Conservation (phyloP, 1,140 invertebrate genomes). For the Tribolium madens region DNA sequence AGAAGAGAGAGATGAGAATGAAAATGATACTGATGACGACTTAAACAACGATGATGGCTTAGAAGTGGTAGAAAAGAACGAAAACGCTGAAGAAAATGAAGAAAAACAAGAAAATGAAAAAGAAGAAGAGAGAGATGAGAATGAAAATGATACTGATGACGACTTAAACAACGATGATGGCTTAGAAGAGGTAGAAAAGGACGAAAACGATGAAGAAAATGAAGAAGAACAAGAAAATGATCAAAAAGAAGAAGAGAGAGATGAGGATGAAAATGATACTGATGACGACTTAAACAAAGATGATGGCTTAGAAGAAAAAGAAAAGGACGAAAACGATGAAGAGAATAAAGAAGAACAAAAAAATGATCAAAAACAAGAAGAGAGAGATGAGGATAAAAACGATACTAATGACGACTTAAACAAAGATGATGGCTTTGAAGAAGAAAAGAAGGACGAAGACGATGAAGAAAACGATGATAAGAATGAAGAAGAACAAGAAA, state of each 20-base stretch:
- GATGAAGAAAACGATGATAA: slow-evolving; percentile 55
- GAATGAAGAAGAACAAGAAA: slow-evolving; percentile 56
- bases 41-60: too few relatives aligned
- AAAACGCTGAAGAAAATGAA: not conserved
- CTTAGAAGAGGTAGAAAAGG: too few relatives aligned
- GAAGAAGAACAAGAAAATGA: slow-evolving; percentile 18
- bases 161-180: too few relatives aligned
- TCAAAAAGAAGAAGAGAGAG: slow-evolving; percentile 39
- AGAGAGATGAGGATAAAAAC: not conserved
- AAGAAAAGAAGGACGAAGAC: slow-evolving; percentile 45
- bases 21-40: not conserved
- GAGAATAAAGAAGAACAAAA: too few relatives aligned
- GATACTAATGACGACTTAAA: not conserved
- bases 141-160: too few relatives aligned
- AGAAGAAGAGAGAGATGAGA: too few relatives aligned
- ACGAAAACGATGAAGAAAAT: too few relatives aligned
- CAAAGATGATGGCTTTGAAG: slow-evolving; percentile 4
- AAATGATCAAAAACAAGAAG: too few relatives aligned
- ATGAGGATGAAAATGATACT: slow-evolving; percentile 21
- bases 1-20: not conserved
- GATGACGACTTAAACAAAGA: not conserved
- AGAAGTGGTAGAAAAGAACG: too few relatives aligned
- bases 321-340: not conserved
- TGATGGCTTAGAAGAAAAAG: not conserved
- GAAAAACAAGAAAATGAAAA: slow-evolving; percentile 8